Evolutionary conservation across 2,888 invertebrate genomes (phyloP).

Genomic region (Oligia latruncula): DNA sequence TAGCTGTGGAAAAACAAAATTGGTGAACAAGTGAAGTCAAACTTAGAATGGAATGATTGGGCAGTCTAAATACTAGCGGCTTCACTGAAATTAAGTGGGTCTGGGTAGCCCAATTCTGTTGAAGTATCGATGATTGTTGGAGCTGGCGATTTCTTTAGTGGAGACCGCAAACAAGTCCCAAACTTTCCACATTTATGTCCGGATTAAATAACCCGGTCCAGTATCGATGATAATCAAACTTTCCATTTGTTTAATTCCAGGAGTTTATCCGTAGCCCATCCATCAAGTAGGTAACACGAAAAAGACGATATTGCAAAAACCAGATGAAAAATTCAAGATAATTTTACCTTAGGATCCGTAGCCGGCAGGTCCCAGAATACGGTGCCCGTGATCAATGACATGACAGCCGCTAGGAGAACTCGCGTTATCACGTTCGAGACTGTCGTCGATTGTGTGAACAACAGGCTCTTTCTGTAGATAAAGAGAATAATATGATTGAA

Average conservation of each 20-base stretch:
- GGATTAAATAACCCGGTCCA: neutral
- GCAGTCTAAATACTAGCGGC: neutral
- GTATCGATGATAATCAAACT: neutral
- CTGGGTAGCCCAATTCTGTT: no score
- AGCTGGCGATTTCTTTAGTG: neutral
- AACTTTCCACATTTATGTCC: neutral
- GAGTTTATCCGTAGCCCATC: neutral
- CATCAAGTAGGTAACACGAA: neutral
- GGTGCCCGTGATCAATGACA: slow-evolving; percentile 96
- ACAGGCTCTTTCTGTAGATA: slow-evolving; percentile 90
- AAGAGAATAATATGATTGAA: neutral
- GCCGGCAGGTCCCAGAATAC: slow-evolving; percentile 97
- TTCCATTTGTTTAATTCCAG: neutral
- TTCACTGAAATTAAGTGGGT: neutral
- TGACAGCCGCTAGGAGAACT: slow-evolving; percentile 94
- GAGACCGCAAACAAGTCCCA: neutral
- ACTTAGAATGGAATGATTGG: neutral
- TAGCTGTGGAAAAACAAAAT: slow-evolving; percentile 83
- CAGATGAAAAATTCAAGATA: neutral
- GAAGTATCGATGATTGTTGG: neutral
- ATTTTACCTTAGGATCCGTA: slow-evolving; percentile 91
- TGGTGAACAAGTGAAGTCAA: neutral
- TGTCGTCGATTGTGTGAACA: slow-evolving; percentile 96
- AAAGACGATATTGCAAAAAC: neutral
- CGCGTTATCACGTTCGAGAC: slow-evolving; percentile 94